Base-by-base conservation (phyloP, 2,113 vertebrate genomes). In the Sylvilagus bachmani region DNA sequence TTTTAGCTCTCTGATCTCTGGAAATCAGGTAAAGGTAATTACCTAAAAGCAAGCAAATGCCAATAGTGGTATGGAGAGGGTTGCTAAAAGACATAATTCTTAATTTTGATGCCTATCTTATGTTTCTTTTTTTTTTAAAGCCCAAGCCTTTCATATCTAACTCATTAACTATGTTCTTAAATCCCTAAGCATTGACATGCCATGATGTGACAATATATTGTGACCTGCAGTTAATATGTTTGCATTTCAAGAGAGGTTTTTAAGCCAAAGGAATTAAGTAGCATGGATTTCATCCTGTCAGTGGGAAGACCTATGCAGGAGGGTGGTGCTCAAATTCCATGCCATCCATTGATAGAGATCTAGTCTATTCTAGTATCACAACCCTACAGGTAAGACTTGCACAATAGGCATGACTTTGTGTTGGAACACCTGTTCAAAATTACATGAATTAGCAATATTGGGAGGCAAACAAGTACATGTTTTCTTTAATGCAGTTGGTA, bases 211-310 rank as follows among this genome's bases (percentile, higher is more conserved):
- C 19, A 75, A 61, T 78, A 74, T 33, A 51, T 49, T 55, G 33
- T 77, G 71, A 93, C 19, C 24, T 10, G 44, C 17, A 61, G 55
- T 36, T 74, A 61, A 82, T 55, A 49, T 78, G 31, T 64, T 94
- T 94, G 44, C 17, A 73, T 89, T 96, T 89, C 85, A 70, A 49
- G 61, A 62, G 36, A 80, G 55, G 49, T 95, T 70, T 84, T 89
- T 67, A 80, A 84, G 33, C 24, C 44, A 71, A 92, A 75, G 22
- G 22, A 21, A 90, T 90, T 58, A 12, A 51, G 29, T 25, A 21
- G 22, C 33, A 17, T 61, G 36, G 55, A 53, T 78, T 86, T 61
- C 71, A 22, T 67, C 14, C 66, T 74, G 51, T 55, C 4, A 49
- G 27, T 75, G 66, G 58, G 19, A 62, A 82, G 51, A 44, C 0